Percentiles rank a stretch among this genome's conserved stretches.
Conservation (phyloP, 2,888 invertebrate species). For the Eupithecia vulgata region DNA sequence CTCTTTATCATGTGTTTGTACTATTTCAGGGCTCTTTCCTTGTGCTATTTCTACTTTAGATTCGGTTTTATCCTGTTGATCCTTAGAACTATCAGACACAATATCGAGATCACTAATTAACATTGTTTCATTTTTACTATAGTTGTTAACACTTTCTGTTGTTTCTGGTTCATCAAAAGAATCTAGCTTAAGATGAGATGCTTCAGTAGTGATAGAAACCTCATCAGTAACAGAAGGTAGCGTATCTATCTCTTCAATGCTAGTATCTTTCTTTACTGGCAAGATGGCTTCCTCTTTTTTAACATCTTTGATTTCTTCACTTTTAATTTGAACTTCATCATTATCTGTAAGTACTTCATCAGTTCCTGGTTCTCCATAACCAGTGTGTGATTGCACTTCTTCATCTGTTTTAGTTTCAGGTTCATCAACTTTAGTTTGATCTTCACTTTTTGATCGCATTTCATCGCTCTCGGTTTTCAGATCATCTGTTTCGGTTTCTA, state of each 20-base stretch:
- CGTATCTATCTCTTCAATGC: constrained; percentile 44
- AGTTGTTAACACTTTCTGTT: constrained; percentile 41
- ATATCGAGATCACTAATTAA: constrained; percentile 48
- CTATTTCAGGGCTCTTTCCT: constrained; percentile 48
- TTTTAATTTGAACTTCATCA: constrained; percentile 25
- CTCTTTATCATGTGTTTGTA: constrained; percentile 56
- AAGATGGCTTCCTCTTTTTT: constrained; percentile 50
- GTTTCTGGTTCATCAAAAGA: constrained; percentile 40
- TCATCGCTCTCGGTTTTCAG: constrained; percentile 34
- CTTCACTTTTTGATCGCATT: constrained; percentile 29
- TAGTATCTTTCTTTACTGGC: constrained; percentile 50
- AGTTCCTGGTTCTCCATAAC: constrained; percentile 23
- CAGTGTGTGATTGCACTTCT: constrained; percentile 24
- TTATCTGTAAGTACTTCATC: constrained; percentile 35
- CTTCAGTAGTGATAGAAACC: constrained; percentile 39
- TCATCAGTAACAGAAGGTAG: constrained; percentile 42
- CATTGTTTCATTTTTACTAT: constrained; percentile 46
- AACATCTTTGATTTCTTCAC: constrained; percentile 33
- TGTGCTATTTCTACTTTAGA: constrained; percentile 57
- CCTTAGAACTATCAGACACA: constrained; percentile 41
- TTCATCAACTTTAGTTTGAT: constrained; percentile 31
- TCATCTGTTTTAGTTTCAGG: constrained; percentile 36
- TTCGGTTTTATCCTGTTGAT: constrained; percentile 37
- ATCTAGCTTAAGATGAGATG: constrained; percentile 38
- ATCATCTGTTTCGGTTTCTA: constrained; percentile 33